phyloP scores from a whole-genome alignment of 2,888 invertebrate species.

The Agonopterix subpropinquella region DNA sequence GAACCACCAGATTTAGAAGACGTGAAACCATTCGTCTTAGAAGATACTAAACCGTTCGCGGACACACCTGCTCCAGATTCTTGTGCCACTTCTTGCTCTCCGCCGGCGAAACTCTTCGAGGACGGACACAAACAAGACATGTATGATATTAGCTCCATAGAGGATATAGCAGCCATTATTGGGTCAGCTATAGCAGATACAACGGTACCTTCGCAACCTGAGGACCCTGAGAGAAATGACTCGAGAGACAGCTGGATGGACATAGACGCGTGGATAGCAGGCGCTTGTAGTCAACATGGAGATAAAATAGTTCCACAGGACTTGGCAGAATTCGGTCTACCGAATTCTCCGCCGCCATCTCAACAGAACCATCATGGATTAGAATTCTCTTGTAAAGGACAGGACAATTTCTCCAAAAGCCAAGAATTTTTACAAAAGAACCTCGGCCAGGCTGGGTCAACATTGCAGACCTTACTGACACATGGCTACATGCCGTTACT shows the following conservation, averaged over 20 bases:
- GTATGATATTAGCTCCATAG: constrained; percentile 85
- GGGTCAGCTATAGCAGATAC: constrained; percentile 93
- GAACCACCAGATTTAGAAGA: constrained; percentile 78
- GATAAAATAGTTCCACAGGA: constrained; percentile 81
- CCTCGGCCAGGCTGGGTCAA: constrained; percentile 78
- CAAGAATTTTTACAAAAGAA: constrained; percentile 67
- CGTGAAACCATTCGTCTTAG: constrained; percentile 76
- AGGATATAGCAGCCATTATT: constrained; percentile 90
- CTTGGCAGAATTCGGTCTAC: constrained; percentile 80
- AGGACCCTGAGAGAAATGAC: constrained; percentile 81
- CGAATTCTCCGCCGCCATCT: constrained; percentile 77
- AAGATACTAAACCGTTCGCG: constrained; percentile 65
- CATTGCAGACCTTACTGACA: constrained; percentile 84
- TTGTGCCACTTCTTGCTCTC: constrained; percentile 70
- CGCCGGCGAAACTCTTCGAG: constrained; percentile 67
- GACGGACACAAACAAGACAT: constrained; percentile 74
- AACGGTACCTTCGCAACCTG: constrained; percentile 84
- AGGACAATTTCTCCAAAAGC: constrained; percentile 60
- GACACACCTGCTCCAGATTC: constrained; percentile 79
- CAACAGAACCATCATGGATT: constrained; percentile 69
- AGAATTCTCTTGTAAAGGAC: constrained; percentile 62
- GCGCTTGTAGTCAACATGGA: constrained; percentile 83
- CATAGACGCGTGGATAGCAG: constrained; percentile 90
- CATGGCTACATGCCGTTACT: constrained; percentile 88
- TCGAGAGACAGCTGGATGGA: constrained; percentile 93